A percentile compares a stretch with the other conserved stretches of the same genome.
Conservation (phyloP, 2,888 invertebrate genomes). For the Syritta pipiens region DNA sequence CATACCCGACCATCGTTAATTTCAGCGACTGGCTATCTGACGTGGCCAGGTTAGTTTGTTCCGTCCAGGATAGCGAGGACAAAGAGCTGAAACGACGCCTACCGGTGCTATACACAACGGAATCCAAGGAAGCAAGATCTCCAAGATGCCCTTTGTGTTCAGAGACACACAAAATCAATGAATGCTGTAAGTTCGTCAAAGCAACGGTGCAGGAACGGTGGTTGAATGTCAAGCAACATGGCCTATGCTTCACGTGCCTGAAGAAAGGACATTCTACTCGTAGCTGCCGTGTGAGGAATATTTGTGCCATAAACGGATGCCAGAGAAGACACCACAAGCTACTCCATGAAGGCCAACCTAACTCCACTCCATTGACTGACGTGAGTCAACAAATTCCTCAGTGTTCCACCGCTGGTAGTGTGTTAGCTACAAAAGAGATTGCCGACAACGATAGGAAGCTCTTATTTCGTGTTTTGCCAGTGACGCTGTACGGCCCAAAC, state of each 20-base stretch:
- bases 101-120: slow-evolving; percentile 5
- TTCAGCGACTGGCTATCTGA: slow-evolving; percentile 13
- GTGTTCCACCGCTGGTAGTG: neutral
- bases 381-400: neutral
- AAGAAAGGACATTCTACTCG: slow-evolving; percentile 19
- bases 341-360: slow-evolving; percentile 1
- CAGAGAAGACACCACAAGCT: slow-evolving; percentile 9
- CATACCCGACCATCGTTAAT: slow-evolving; percentile 5
- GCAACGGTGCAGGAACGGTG: slow-evolving; percentile 13
- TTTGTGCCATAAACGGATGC: slow-evolving; percentile 21
- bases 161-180: slow-evolving; percentile 1
- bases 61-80: slow-evolving; percentile 22
- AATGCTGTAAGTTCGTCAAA: slow-evolving; percentile 10
- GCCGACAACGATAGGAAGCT: neutral
- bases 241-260: slow-evolving; percentile 33
- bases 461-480: slow-evolving; percentile 41
- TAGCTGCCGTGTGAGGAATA: slow-evolving; percentile 2
- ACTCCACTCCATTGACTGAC: neutral
- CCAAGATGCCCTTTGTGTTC: slow-evolving; percentile 27
- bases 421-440: neutral
- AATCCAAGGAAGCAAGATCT: neutral
- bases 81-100: slow-evolving; percentile 14
- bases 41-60: slow-evolving; percentile 27
- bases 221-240: slow-evolving; percentile 1
- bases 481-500: slow-evolving; percentile 28